Base-by-base conservation (phyloP, 1,140 invertebrate species). In the Ceratina australensis region DNA sequence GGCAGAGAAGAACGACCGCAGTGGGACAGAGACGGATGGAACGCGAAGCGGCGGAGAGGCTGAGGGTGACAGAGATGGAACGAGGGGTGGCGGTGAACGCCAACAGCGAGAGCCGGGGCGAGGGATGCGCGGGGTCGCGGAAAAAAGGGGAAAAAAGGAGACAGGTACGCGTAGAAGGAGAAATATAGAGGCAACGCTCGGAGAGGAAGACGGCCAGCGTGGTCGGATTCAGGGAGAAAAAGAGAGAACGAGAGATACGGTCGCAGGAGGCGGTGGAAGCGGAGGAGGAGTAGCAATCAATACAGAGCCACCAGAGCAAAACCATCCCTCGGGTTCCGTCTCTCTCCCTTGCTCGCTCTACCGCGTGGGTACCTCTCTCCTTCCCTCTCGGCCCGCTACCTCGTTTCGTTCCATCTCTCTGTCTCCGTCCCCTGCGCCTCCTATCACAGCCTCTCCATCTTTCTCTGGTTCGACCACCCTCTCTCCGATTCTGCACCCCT, bases 251-350 rank as follows among this genome's bases (percentile, higher is more conserved):
- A 82, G 67, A 86, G 81, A 86, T 79, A 60, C 77, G 82, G 72
- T 79, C 83, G 85, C 76, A 78, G 77, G 81, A 86, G 64, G 64
- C 60, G 86, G 80, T 75, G 74, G 82, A 79, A 85, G 78, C 65
- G 64, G 74, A 69, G 84, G 83, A 81, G 82, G 77, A 80, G 81
- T 79, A 83, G 87, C 88, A 90, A 90, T 90, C 89, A 90, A 90
- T 90, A 90, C 89, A 87, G 87, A 90, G 85, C 84, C 83, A 89
- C 86, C 86, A 84, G 87, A 87, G 87, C 87, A 88, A 90, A 89
- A 89, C 86, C 89, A 89, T 90, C 89, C 89, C 86, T 84, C 82
- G 81, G 74, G 73, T 83, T 72, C 64, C 73, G 65, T 54, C 42
- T 76, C 22, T 77, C 69, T 54, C 28, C 57, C 13, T 33, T 69